Conservation (phyloP, 1,140 invertebrate genomes). For the Papilio xuthus region DNA sequence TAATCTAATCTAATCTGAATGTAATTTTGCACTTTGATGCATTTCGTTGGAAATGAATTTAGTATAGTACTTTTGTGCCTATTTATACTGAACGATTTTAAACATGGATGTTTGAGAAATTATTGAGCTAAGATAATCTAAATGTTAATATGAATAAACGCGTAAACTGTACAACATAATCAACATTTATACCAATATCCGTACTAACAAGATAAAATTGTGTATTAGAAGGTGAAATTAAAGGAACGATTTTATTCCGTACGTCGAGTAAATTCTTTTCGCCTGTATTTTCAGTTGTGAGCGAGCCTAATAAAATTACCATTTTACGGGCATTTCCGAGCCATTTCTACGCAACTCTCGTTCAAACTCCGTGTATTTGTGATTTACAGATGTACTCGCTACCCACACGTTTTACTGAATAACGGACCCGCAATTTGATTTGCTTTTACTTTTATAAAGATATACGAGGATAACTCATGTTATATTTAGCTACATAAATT, state of each 20-base stretch:
- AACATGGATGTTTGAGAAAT: not conserved
- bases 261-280: conserved; percentile 6
- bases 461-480: not conserved
- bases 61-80: no score
- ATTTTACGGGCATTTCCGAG: conserved; percentile 16
- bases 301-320: conserved; percentile 18
- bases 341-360: conserved; percentile 12
- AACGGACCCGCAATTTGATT: not conserved
- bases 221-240: conserved; percentile 3
- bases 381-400: conserved; percentile 14
- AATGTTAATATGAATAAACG: not conserved
- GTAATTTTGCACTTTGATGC: no score
- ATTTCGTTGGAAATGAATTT: no score
- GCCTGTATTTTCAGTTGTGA: conserved; percentile 4
- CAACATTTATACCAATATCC: not conserved
- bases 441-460: conserved; percentile 16
- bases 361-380: not conserved
- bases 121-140: not conserved
- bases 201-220: conserved; percentile 1
- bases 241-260: not conserved
- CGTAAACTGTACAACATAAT: not conserved
- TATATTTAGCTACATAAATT: not conserved
- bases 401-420: conserved; percentile 7
- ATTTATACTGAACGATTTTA: not conserved
- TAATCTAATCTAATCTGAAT: no score